These are phyloP conservation scores for Triops cancriformis DNA, from an alignment of 1,140 invertebrate genomes.

Conservation along the genomic window DNA sequence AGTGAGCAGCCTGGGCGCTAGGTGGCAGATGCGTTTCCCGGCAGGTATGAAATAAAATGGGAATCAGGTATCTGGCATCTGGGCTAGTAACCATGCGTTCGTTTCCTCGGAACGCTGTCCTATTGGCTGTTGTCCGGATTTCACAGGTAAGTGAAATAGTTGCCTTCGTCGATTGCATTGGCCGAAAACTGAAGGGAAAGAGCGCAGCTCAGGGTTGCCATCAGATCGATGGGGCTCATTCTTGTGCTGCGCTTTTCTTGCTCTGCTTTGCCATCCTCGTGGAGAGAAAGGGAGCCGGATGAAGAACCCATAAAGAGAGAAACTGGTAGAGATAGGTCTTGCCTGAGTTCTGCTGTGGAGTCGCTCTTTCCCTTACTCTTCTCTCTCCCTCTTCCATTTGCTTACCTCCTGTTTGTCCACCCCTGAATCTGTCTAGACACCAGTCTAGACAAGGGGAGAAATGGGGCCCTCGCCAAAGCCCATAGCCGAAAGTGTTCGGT, in stretches of 20 bases:
- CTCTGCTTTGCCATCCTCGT: conserved; percentile 3
- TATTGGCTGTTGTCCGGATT: background rate
- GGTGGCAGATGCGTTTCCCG: no score
- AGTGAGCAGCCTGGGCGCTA: no score
- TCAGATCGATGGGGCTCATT: background rate
- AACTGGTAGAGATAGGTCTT: background rate
- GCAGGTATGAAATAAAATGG: no score
- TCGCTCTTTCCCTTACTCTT: background rate
- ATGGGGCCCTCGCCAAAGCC: background rate
- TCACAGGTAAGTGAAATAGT: background rate
- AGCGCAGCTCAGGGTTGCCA: background rate
- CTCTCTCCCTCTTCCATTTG: conserved; percentile 8
- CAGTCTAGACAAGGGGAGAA: conserved; percentile 12
- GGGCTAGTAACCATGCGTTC: no score
- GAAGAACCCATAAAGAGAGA: background rate
- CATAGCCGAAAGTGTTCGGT: background rate
- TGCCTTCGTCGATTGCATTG: background rate
- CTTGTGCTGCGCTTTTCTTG: conserved; percentile 1
- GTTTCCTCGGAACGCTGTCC: background rate
- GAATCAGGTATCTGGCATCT: no score
- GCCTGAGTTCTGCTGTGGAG: background rate
- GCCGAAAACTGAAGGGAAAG: background rate
- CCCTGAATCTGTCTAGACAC: conserved; percentile 11
- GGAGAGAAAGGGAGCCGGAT: background rate
- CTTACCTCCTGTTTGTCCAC: conserved; percentile 3